Evolutionary conservation across 1,140 invertebrate genomes (phyloP).

Genomic region (Galendromus occidentalis): DNA sequence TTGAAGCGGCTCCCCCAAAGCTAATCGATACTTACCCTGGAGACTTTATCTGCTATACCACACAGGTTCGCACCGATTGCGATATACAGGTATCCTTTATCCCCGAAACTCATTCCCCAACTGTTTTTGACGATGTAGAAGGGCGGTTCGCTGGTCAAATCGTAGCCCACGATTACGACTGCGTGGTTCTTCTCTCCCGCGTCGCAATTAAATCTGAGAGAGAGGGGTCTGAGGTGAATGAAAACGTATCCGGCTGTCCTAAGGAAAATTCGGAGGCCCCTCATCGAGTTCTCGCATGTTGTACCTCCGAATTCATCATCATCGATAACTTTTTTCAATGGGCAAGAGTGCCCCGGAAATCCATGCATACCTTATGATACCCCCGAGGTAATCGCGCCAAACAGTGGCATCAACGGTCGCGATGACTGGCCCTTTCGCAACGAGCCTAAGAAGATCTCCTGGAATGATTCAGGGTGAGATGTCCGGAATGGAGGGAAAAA

Average conservation of each 20-base stretch:
- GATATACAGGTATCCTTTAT: constrained; percentile 53
- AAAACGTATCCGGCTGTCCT: not conserved
- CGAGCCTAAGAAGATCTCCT: constrained; percentile 38
- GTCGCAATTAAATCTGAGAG: not conserved
- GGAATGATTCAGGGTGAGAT: constrained; percentile 33
- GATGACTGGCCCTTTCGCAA: constrained; percentile 52
- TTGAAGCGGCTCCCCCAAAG: too few relatives aligned
- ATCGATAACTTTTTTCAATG: not conserved
- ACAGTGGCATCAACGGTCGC: constrained; percentile 58
- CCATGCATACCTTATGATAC: constrained; percentile 45
- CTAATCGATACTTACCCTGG: too few relatives aligned
- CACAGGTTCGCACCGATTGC: constrained; percentile 56
- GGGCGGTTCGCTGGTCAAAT: constrained; percentile 43
- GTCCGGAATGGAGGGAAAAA: not conserved
- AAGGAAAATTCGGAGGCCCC: not conserved
- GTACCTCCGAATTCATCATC: too few relatives aligned
- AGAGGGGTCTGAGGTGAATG: not conserved
- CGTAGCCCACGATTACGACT: constrained; percentile 61
- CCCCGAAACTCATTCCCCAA: constrained; percentile 55
- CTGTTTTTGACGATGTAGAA: constrained; percentile 69
- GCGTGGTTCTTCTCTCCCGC: constrained; percentile 50
- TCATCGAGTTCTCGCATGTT: too few relatives aligned
- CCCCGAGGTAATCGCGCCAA: constrained; percentile 72
- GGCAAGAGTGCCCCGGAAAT: constrained; percentile 37
- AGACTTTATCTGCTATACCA: constrained; percentile 33